These are phyloP conservation scores for Poecilia velifera DNA, from an alignment of 2,797 vertebrate genomes.

Conservation along the genomic window DNA sequence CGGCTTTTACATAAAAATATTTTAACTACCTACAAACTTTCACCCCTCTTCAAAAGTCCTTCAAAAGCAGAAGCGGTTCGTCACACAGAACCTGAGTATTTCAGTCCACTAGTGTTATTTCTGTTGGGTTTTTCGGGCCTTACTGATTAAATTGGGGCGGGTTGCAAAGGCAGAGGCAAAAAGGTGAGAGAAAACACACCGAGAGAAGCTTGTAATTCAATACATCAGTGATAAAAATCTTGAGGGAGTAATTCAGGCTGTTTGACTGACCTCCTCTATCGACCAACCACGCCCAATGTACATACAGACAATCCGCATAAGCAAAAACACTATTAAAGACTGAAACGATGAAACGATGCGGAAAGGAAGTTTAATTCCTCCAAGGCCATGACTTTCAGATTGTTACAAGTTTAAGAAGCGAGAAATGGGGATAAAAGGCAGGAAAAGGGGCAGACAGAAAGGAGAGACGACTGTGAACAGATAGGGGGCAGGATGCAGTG, in stretches of 20 bases:
- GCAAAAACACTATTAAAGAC: neutral
- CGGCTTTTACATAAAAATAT: neutral
- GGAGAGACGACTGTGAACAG: conserved; percentile 46
- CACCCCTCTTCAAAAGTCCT: neutral
- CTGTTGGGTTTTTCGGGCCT: conserved; percentile 1
- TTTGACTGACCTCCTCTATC: conserved; percentile 44
- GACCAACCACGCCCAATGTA: conserved; percentile 40
- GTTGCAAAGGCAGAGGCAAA: conserved; percentile 9
- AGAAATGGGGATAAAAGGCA: conserved; percentile 20
- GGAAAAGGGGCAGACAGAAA: conserved; percentile 49
- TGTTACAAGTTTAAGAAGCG: conserved; percentile 19
- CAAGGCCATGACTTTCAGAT: conserved; percentile 10
- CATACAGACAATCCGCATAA: conserved; percentile 42
- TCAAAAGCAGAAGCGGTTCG: conserved; percentile 10
- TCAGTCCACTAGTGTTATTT: conserved; percentile 4
- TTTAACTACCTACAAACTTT: neutral
- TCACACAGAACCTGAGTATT: neutral
- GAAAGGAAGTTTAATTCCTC: conserved; percentile 12
- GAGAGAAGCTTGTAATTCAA: conserved; percentile 52
- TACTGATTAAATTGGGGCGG: neutral
- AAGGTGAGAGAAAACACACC: conserved; percentile 16
- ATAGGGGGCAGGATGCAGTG: conserved; percentile 15
- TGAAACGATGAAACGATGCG: neutral
- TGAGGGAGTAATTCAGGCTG: conserved; percentile 48
- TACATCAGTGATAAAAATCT: conserved; percentile 53